phyloP scores from a whole-genome alignment of 2,113 vertebrate genomes.

The Galbula dea region DNA sequence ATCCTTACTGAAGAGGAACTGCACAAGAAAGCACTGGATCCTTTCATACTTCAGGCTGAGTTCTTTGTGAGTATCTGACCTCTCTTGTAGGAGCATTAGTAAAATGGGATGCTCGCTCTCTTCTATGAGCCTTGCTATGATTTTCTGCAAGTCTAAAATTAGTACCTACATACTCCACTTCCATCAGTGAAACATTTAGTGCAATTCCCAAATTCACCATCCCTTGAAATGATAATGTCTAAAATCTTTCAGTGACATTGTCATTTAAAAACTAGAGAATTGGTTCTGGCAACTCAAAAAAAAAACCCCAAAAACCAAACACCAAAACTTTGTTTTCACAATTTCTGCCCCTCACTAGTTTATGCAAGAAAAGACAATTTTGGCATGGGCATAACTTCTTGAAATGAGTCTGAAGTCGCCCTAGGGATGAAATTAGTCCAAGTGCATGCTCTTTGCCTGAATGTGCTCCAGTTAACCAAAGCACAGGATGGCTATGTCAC shows the following conservation, averaged over 20 bases:
- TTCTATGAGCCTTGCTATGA: background rate
- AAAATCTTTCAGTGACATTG: background rate
- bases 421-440: background rate
- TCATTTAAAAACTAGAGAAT: background rate
- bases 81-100: background rate
- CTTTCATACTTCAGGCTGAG: conserved; percentile 90
- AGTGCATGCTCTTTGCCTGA: background rate
- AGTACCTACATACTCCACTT: background rate
- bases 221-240: background rate
- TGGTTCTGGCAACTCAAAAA: background rate
- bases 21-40: conserved; percentile 90
- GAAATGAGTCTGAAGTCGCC: background rate
- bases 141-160: background rate
- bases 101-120: background rate
- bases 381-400: background rate
- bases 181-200: background rate
- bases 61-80: conserved; percentile 88
- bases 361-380: background rate
- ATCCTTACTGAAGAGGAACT: conserved; percentile 85
- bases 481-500: background rate
- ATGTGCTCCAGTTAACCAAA: background rate
- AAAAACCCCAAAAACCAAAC: too few relatives aligned
- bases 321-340: background rate
- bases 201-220: background rate
- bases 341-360: background rate